Conservation (phyloP, 2,797 vertebrate species). For the Epinephelus malabaricus region DNA sequence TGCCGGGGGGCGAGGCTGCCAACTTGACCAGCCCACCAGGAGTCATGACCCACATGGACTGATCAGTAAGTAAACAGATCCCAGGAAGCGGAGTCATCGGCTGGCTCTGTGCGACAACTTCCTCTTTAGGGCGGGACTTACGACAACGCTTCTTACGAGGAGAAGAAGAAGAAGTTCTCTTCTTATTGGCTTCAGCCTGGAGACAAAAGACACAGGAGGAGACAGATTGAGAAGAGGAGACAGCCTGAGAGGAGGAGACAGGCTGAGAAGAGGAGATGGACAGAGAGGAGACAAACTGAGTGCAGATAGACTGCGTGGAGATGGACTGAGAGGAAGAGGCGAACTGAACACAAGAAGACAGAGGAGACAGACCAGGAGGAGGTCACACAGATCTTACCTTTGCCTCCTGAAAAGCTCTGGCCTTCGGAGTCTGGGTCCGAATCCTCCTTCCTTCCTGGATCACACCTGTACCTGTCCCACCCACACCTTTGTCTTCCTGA, state of each 20-base stretch:
- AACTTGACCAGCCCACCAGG: constrained; percentile 79
- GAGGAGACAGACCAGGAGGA: too few relatives aligned
- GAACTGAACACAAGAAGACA: too few relatives aligned
- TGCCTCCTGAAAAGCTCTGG: constrained; percentile 45
- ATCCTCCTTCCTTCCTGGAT: constrained; percentile 34
- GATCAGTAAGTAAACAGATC: constrained; percentile 28
- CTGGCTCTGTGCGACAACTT: background rate
- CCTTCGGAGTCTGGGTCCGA: constrained; percentile 66
- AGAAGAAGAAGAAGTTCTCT: background rate
- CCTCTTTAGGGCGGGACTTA: background rate
- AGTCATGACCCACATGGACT: constrained; percentile 84
- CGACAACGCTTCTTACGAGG: background rate
- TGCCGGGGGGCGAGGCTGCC: constrained; percentile 23
- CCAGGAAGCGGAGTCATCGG: rapidly evolving
- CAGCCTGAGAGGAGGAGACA: background rate
- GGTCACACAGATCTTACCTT: constrained; percentile 44
- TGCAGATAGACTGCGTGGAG: too few relatives aligned
- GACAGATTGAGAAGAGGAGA: background rate
- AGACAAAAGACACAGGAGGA: constrained; percentile 21
- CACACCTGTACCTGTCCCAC: background rate
- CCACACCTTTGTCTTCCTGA: background rate
- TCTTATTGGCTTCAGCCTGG: constrained; percentile 54
- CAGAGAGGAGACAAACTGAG: background rate
- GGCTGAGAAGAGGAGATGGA: too few relatives aligned
- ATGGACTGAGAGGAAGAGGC: background rate